These are phyloP conservation scores for Harpalus rufipes DNA, from an alignment of 2,888 invertebrate species.

Conservation along the genomic window DNA sequence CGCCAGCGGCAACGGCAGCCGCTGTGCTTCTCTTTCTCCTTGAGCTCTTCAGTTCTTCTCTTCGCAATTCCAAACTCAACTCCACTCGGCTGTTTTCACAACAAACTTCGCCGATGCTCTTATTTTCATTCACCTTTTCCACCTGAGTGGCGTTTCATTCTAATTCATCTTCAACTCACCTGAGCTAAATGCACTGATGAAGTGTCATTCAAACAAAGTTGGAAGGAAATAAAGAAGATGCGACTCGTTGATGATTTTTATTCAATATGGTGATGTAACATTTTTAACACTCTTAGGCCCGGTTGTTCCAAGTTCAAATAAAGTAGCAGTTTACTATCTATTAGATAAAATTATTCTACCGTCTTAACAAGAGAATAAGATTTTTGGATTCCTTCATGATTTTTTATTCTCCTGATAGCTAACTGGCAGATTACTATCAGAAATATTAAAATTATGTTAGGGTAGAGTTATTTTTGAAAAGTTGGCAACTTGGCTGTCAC, in stretches of 20 bases:
- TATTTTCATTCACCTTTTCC: slow-evolving; percentile 62
- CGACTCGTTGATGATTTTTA: neutral
- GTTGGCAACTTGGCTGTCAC: no score
- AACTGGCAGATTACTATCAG: no score
- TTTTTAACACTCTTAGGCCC: no score
- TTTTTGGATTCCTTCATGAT: no score
- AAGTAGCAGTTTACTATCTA: no score
- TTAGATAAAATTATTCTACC: no score
- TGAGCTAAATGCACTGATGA: slow-evolving; percentile 29
- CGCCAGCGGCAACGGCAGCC: neutral
- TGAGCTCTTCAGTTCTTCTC: slow-evolving; percentile 22
- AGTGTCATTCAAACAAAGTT: slow-evolving; percentile 14
- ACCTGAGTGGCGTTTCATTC: slow-evolving; percentile 58
- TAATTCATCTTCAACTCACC: slow-evolving; percentile 48
- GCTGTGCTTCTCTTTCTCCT: slow-evolving; percentile 20
- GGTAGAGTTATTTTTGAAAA: no score
- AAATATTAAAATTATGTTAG: no score
- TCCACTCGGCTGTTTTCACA: slow-evolving; percentile 55
- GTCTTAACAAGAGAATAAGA: no score
- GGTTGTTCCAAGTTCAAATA: no score
- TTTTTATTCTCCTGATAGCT: no score
- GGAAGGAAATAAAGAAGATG: neutral
- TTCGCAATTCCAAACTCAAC: slow-evolving; percentile 23
- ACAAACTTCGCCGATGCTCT: slow-evolving; percentile 56
- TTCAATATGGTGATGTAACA: no score